Evolutionary conservation across 2,888 invertebrate genomes (phyloP), one percentile per base, ranked within the genome.

Genomic region (Octodonta nipae): DNA sequence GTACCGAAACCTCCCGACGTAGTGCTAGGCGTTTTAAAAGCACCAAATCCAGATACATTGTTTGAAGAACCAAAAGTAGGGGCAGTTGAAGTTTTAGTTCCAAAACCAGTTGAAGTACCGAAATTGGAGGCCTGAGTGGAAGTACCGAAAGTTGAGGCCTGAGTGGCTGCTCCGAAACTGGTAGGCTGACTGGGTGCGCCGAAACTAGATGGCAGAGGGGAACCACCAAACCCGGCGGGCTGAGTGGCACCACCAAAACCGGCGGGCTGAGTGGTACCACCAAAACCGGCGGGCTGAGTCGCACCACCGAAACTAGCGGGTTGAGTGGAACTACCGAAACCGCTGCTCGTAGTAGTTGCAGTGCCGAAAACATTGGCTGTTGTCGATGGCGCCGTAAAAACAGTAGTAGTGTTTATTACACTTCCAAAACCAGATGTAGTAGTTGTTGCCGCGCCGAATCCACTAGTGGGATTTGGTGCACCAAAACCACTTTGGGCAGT

Each of bases 401-500:
- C 11, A 12, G 26, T 13, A 3, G 26, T 26, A 11, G 26, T 26
- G 5, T 11, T 12, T 4, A 13, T 26, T 3, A 8, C 12, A 13
- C 12, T 26, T 13, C 12, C 26, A 4, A n/a, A n/a, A n/a, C n/a
- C n/a, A n/a, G n/a, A n/a, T n/a, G n/a, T n/a, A n/a, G n/a, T n/a
- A n/a, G n/a, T n/a, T n/a, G n/a, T n/a, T n/a, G n/a, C n/a, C n/a
- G 12, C 13, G 4, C 26, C 26, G 13, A 26, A 26, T 3, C 12
- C 26, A 26, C 4, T 10, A 13, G 25, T 12, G 2, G 31, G 15
- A 13, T 24, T 37, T 5, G 34, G 15, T 25, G 22, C 27, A 12
- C 41, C 43, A 35, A 42, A 42, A 11, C 22, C 25, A 10, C 13
- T 34, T 15, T 13, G n/a, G 11, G 15, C 29, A 3, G 27, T 30